Evolutionary conservation across 35 echinoderm and acorn worm species (phyloP).

Genomic region (Chiridota heheva): DNA sequence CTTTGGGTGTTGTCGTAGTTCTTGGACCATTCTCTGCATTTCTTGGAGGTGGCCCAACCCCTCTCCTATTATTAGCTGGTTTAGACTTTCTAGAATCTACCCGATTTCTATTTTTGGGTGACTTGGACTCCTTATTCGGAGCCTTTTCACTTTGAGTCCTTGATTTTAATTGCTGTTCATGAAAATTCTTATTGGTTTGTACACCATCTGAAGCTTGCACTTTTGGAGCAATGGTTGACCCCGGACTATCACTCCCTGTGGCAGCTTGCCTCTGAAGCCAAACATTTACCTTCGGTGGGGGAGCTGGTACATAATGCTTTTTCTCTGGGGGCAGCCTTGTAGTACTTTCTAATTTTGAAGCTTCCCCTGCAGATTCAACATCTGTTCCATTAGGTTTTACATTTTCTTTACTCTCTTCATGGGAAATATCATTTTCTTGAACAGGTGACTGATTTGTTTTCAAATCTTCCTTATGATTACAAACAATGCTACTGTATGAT

Average conservation of each 20-base stretch:
- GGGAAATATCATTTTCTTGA: background rate
- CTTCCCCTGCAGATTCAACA: constrained; percentile 6
- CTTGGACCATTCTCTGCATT: background rate
- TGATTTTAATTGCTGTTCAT: no score
- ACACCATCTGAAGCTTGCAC: no score
- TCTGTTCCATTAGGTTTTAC: constrained; percentile 42
- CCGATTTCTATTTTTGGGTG: constrained; percentile 41
- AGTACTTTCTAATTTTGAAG: constrained; percentile 1
- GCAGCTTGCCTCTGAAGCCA: constrained; percentile 16
- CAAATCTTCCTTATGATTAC: constrained; percentile 21
- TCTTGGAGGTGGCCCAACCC: background rate
- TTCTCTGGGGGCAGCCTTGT: background rate
- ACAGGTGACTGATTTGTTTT: background rate
- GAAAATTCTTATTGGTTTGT: no score
- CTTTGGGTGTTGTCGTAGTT: background rate
- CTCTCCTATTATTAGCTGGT: constrained; percentile 1
- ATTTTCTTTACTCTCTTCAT: constrained; percentile 35
- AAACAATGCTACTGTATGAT: constrained; percentile 49
- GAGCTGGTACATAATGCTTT: constrained; percentile 34
- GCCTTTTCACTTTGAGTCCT: no score
- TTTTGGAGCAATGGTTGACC: no score
- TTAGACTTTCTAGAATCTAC: constrained; percentile 14
- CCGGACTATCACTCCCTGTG: no score
- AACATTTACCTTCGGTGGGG: constrained; percentile 35
- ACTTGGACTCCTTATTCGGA: constrained; percentile 15